Evolutionary conservation across 2,113 vertebrate genomes (phyloP).

Genomic region (Grallaria varia): DNA sequence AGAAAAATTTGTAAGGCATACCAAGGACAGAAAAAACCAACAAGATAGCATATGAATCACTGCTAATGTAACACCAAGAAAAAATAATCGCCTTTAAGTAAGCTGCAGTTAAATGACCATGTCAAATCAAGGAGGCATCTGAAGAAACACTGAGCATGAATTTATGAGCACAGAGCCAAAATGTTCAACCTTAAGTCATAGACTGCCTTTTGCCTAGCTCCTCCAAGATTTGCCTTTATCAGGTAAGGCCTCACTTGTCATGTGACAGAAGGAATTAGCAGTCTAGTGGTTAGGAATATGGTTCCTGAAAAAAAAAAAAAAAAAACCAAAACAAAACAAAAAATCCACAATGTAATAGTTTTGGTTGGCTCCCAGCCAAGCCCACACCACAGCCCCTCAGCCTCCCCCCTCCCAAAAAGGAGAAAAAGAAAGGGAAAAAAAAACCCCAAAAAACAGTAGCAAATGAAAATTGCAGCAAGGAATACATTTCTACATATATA

Average conservation of each 20-base stretch:
- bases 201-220: background rate
- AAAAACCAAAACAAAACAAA: too few species aligned
- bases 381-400: too few species aligned
- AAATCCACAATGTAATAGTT: too few species aligned
- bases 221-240: background rate
- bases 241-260: background rate
- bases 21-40: background rate
- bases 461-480: too few species aligned
- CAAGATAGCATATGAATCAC: background rate
- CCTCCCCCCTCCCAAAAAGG: too few species aligned
- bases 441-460: too few species aligned
- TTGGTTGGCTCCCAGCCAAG: too few species aligned
- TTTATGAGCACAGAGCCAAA: background rate
- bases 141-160: background rate
- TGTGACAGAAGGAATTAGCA: background rate
- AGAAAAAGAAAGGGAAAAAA: too few species aligned
- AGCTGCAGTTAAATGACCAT: background rate
- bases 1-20: conserved; percentile 42
- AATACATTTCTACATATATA: too few species aligned
- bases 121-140: background rate
- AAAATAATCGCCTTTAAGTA: background rate
- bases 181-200: background rate
- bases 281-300: background rate
- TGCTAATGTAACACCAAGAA: background rate
- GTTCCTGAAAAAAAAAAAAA: background rate